phyloP scores from a whole-genome alignment of 1,140 invertebrate species.

The Dendrolimus punctatus region DNA sequence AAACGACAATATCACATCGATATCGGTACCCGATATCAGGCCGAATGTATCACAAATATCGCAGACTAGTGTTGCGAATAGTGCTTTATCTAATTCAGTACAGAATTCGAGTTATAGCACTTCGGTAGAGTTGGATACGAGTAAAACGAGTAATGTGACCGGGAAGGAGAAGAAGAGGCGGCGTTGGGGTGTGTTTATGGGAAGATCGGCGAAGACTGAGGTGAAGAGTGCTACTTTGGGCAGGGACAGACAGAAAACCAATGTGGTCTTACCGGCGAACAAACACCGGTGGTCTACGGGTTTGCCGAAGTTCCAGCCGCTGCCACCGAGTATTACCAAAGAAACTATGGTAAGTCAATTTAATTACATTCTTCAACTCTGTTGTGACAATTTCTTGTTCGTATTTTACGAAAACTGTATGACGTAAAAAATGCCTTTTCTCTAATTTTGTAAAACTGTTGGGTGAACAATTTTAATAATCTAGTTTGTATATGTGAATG shows the following conservation, averaged over 20 bases:
- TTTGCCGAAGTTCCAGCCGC: constrained; percentile 76
- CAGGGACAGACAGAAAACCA: constrained; percentile 63
- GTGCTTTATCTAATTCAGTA: constrained; percentile 42
- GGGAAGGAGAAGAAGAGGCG: constrained; percentile 75
- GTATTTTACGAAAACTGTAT: not conserved
- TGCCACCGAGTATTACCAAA: constrained; percentile 81
- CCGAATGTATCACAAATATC: constrained; percentile 22
- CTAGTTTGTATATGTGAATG: too few species aligned
- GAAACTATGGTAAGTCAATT: constrained; percentile 78
- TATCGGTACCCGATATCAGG: constrained; percentile 39
- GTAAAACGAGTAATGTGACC: constrained; percentile 24
- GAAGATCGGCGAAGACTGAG: constrained; percentile 71
- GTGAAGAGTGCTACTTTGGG: constrained; percentile 78
- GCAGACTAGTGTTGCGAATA: constrained; percentile 30
- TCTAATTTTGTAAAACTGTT: too few species aligned
- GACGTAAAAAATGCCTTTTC: too few species aligned
- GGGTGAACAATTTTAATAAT: too few species aligned
- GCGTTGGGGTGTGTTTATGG: constrained; percentile 76
- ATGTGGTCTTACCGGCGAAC: constrained; percentile 61
- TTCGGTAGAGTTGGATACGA: constrained; percentile 20
- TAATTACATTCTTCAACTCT: not conserved
- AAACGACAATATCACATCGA: constrained; percentile 62
- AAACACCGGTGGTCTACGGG: constrained; percentile 79
- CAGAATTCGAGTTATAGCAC: constrained; percentile 47
- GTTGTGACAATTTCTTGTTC: not conserved